Evolutionary conservation across 2,113 vertebrate species (phyloP).

Genomic region (Gymnarchus niloticus): DNA sequence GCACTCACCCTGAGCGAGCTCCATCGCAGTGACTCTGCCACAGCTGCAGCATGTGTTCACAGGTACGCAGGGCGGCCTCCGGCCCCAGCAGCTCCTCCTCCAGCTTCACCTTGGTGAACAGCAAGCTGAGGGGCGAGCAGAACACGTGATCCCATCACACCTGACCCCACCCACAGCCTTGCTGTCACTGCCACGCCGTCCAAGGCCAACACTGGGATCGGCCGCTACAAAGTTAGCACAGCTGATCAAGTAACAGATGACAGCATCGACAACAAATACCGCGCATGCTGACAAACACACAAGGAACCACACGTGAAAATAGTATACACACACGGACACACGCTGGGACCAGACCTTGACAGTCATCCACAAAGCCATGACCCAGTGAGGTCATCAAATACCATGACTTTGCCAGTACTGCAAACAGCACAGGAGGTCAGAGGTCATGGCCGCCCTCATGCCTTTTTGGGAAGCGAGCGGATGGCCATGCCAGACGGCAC

Average conservation of each 20-base stretch:
- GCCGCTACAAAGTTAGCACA: background rate
- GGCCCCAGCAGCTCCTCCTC: constrained; percentile 79
- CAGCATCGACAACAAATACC: background rate
- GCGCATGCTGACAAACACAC: background rate
- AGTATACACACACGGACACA: background rate
- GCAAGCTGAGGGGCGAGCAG: constrained; percentile 64
- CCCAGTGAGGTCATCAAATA: no score
- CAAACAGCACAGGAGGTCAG: background rate
- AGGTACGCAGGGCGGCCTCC: constrained; percentile 80
- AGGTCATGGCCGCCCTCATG: background rate
- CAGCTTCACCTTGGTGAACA: constrained; percentile 92
- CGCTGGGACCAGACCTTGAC: no score
- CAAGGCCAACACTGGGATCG: background rate
- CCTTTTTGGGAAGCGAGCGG: background rate
- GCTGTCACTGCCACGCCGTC: no score
- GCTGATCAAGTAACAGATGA: background rate
- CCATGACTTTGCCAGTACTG: background rate
- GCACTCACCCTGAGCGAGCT: constrained; percentile 72
- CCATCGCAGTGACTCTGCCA: constrained; percentile 80
- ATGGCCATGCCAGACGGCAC: background rate
- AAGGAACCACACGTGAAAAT: background rate
- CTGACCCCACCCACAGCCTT: background rate
- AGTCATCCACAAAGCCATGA: background rate
- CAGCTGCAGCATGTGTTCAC: constrained; percentile 79
- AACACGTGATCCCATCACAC: background rate